Base-by-base conservation (phyloP, 1,140 invertebrate species). In the Nymphalis io region DNA sequence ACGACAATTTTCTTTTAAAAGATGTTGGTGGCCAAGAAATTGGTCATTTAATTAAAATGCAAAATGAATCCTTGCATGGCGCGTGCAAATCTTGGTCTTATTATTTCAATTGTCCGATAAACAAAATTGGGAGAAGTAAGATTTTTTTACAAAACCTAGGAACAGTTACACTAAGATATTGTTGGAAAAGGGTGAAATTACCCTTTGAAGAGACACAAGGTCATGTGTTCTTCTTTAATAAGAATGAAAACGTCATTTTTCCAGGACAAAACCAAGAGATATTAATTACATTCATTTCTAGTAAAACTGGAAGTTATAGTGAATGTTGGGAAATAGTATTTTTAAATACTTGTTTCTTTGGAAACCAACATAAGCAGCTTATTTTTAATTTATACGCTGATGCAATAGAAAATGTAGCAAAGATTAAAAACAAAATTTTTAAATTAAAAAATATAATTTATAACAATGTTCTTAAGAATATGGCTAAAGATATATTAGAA, bases 151-250 rank as follows among this genome's bases (percentile, higher is more conserved):
- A 90, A 74, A 92, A 92, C 76, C 72, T 90, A 23, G 89, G 89
- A 10, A 90, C 88, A 13, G 81, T 86, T 15, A 66, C 80, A 18
- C 53, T 91, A 11, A 76, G 82, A 68, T 91, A 90, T 72, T 88
- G 85, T 72, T 91, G 89, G 89, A 90, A 85, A 55, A 87, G 83
- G 76, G 76, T 88, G 18, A 82, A 79, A 70, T 71, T 75, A 70
- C 55, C 72, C 0, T 78, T 78, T 3, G 83, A 85, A 62, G 78
- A 84, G 62, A 60, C 62, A 23, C 72, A 78, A n/a, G 78, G 78
- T 33, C 87, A 83, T 80, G 85, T 89, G 8, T 91, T 90, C 72
- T 91, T 87, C 72, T 91, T 91, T 60, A 87, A 88, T 63, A 90
- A 89, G 81, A 90, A 88, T 51, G 88, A 91, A 83, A 81, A 88